Evolutionary conservation across 2,113 vertebrate species (phyloP), one percentile per base, ranked within the genome.

Genomic region (Cygnus buccinator): DNA sequence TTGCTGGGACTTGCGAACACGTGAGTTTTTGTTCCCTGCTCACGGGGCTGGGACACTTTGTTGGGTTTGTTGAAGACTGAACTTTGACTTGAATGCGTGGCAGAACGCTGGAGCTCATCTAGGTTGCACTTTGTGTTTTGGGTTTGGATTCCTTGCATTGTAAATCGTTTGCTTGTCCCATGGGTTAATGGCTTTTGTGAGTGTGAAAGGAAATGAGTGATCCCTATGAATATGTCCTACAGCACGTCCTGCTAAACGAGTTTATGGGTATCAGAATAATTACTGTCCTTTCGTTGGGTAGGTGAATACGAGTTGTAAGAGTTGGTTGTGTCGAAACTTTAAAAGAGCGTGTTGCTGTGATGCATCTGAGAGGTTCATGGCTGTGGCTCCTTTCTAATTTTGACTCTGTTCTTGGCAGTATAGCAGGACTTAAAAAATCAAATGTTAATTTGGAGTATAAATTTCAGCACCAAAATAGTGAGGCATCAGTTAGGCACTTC

Each of bases 1-100:
- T 39, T 75, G 12, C 29, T 62, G 62, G 25, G 29, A 5, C 20
- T 90, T 59, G 65, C 68, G n/a, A 44, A 15, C 7, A 37, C 13
- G n/a, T 0, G 0, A 0, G 6, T 21, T 20, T 2, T 41, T 28
- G 19, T 41, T 20, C 62, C 26, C 17, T 19, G 62, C 62, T 29
- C 26, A 19, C n/a, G 10, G 43, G 28, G 33, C 57, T 82, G 63
- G 50, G 50, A 7, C 57, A 19, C 14, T 65, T 39, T 39, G 26
- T 63, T 71, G 63, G 48, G 48, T 43, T 71, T 63, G 33, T 31
- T 46, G 50, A n/a, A 77, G 43, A 10, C 16, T 37, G 11, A 37
- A 3, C 37, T 72, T 68, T 41, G 33, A 7, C 28, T 11, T 11
- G n/a, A 11, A 2, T 9, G 15, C 10, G 3, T 35, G 15, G 1